Percentiles rank a stretch among this genome's conserved stretches.
Evolutionary conservation across 1,140 invertebrate species (phyloP).

Genomic region (Berghia stephanieae): DNA sequence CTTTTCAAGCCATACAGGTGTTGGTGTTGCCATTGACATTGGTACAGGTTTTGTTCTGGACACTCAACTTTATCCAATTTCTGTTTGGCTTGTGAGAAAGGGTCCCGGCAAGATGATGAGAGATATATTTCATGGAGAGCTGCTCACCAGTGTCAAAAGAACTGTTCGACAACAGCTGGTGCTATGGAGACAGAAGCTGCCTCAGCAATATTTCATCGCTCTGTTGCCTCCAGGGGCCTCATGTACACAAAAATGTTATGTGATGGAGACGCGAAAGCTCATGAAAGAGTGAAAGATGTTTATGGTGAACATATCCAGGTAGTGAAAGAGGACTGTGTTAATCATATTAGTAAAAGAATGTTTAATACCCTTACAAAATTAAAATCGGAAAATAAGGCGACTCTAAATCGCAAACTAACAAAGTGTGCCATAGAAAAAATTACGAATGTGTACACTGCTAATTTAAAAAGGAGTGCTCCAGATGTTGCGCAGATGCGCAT

Average conservation of each 20-base stretch:
- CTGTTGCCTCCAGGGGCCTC: neutral
- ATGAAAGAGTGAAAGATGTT: neutral
- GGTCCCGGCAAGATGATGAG: neutral
- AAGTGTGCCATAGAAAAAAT: neutral
- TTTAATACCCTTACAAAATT: neutral
- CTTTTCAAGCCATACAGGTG: neutral
- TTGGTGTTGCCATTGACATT: conserved; percentile 2
- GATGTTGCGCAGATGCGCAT: neutral
- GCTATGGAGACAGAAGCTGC: neutral
- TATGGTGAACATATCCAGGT: neutral
- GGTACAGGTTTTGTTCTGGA: neutral
- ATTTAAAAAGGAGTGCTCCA: neutral
- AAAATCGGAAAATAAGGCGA: neutral
- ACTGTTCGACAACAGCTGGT: neutral
- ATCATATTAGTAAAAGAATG: neutral
- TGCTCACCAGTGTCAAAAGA: neutral
- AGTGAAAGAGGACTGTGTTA: neutral
- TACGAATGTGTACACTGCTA: neutral
- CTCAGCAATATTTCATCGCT: neutral
- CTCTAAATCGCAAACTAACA: neutral
- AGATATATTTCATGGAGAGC: neutral
- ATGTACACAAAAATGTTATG: neutral
- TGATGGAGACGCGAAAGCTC: neutral
- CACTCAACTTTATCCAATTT: neutral
- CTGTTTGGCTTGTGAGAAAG: neutral